Evolutionary conservation across 2,797 vertebrate species (phyloP).

Genomic region (Neosalanx taihuensis): DNA sequence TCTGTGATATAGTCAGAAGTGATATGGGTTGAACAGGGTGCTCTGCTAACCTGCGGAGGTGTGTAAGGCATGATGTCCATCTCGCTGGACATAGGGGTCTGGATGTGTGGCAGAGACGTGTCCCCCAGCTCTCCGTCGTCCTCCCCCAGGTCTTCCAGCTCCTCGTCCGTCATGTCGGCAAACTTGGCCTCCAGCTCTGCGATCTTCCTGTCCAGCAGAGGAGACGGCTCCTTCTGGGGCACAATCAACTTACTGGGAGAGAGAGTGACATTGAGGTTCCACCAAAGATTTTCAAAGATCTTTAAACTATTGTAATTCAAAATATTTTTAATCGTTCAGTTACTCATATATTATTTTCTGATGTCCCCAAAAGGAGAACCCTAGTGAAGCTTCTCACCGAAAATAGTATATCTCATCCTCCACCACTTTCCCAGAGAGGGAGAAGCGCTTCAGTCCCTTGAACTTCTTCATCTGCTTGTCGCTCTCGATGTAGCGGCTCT

Average conservation of each 20-base stretch:
- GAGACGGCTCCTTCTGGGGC: slow-evolving; percentile 96
- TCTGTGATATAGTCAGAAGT: no score
- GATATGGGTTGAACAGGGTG: background rate
- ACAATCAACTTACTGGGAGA: slow-evolving; percentile 88
- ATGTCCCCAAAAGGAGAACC: no score
- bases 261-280: background rate
- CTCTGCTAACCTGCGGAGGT: slow-evolving; percentile 85
- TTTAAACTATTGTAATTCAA: no score
- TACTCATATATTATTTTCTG: no score
- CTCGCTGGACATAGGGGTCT: slow-evolving; percentile 83
- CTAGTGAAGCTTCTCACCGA: slow-evolving; percentile 74
- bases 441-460: slow-evolving; percentile 96
- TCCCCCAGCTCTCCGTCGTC: slow-evolving; percentile 91
- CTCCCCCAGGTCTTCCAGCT: slow-evolving; percentile 93
- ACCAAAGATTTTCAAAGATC: no score
- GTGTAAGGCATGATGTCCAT: slow-evolving; percentile 93
- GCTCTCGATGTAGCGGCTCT: slow-evolving; percentile 94
- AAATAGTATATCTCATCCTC: slow-evolving; percentile 98
- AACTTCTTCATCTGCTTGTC: slow-evolving; percentile 99
- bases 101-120: slow-evolving; percentile 83
- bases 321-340: no score
- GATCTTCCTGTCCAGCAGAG: slow-evolving; percentile 94
- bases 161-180: slow-evolving; percentile 94
- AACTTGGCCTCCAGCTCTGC: slow-evolving; percentile 96
- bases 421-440: slow-evolving; percentile 94